Evolutionary conservation across 2,888 invertebrate genomes (phyloP).

Genomic region (Diadegma fenestrale): DNA sequence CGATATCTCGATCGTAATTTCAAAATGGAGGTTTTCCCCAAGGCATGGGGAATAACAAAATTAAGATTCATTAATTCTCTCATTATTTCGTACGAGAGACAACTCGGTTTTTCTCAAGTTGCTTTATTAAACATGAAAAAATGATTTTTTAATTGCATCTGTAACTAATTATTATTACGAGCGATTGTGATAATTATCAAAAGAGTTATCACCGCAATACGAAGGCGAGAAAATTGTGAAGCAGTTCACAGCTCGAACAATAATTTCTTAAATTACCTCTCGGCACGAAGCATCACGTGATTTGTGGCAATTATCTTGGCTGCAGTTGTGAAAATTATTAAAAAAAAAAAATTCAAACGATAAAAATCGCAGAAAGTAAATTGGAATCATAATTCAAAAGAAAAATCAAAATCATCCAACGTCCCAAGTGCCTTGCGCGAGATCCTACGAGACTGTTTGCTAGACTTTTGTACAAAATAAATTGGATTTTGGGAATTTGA

Average conservation of each 20-base stretch:
- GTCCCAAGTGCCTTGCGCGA: background rate
- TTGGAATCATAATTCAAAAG: background rate
- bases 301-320: constrained; percentile 24
- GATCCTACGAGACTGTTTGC: background rate
- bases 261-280: constrained; percentile 14
- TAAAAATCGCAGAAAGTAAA: background rate
- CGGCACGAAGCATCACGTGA: constrained; percentile 53
- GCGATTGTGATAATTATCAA: background rate
- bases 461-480: background rate
- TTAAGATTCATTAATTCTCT: background rate
- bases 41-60: background rate
- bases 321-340: background rate
- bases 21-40: background rate
- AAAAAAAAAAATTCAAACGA: background rate
- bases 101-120: background rate
- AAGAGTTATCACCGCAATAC: background rate
- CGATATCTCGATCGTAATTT: constrained; percentile 73
- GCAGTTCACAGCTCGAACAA: background rate
- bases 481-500: background rate
- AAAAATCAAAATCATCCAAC: background rate
- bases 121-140: background rate
- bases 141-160: background rate
- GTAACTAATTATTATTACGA: background rate
- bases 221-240: background rate
- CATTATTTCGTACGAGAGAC: background rate